These are phyloP conservation scores for Phylloscopus trochiloides DNA, from an alignment of 2,113 vertebrate species.

Conservation along the genomic window DNA sequence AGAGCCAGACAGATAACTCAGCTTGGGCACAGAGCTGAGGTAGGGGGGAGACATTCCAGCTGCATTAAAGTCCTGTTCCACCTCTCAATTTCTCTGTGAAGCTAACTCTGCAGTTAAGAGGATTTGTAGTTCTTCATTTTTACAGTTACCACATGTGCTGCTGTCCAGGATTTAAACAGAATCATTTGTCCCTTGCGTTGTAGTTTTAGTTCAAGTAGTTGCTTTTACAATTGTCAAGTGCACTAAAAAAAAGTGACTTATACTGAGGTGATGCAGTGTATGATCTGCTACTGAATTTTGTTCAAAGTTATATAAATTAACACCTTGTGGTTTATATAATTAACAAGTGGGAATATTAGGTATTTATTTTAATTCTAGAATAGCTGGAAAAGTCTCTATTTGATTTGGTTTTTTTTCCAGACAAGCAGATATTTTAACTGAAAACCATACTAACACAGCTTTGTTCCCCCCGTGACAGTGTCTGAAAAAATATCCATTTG, in stretches of 20 bases:
- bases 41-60: not conserved
- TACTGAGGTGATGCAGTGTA: not conserved
- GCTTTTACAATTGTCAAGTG: not conserved
- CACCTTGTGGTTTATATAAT: not conserved
- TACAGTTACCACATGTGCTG: not conserved
- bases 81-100: not conserved
- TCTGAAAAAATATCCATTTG: not conserved
- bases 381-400: not conserved
- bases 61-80: not conserved
- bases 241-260: not conserved
- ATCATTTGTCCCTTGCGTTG: not conserved
- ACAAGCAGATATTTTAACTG: not conserved
- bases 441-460: not conserved
- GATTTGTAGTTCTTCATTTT: not conserved
- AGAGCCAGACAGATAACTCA: not conserved
- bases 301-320: not conserved
- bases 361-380: not conserved
- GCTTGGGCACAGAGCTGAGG: not conserved
- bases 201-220: not conserved
- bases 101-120: not conserved
- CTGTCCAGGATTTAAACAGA: not conserved
- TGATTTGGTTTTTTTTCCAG: not conserved
- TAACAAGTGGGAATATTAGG: not conserved
- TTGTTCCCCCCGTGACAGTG: not conserved
- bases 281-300: not conserved